Conservation (phyloP, 2,888 invertebrate genomes). For the Hybos culiciformis region DNA sequence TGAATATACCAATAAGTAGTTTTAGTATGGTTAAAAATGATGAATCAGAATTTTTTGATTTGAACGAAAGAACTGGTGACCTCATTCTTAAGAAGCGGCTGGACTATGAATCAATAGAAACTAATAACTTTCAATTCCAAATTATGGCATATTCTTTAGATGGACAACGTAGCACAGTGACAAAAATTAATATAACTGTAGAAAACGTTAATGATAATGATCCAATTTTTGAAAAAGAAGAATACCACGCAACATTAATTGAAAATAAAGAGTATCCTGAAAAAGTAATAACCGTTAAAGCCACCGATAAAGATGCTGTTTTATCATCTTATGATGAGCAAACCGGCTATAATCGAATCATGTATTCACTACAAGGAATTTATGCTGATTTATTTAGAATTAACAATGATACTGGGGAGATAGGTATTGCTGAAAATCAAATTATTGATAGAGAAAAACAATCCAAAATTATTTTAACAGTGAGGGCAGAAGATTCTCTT, state of each 20-base stretch:
- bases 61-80: constrained; percentile 55
- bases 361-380: constrained; percentile 59
- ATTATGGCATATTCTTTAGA: constrained; percentile 39
- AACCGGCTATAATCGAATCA: constrained; percentile 53
- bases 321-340: constrained; percentile 41
- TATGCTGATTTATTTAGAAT: constrained; percentile 60
- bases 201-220: constrained; percentile 66
- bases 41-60: constrained; percentile 40
- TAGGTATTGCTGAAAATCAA: constrained; percentile 50
- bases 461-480: constrained; percentile 51
- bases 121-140: constrained; percentile 39
- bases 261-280: constrained; percentile 57
- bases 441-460: constrained; percentile 60
- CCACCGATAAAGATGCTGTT: constrained; percentile 55
- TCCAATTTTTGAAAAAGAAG: constrained; percentile 53
- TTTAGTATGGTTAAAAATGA: constrained; percentile 44
- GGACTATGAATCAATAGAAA: constrained; percentile 61
- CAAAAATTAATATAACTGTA: constrained; percentile 54
- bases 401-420: constrained; percentile 51
- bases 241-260: constrained; percentile 54
- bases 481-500: constrained; percentile 63
- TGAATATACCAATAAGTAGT: constrained; percentile 46
- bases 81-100: constrained; percentile 58
- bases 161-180: constrained; percentile 42
- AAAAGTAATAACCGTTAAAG: constrained; percentile 51